Evolutionary conservation across 2,797 vertebrate species (phyloP), one percentile per base, ranked within the genome.

Genomic region (Ctenochaetus hawaiiensis): DNA sequence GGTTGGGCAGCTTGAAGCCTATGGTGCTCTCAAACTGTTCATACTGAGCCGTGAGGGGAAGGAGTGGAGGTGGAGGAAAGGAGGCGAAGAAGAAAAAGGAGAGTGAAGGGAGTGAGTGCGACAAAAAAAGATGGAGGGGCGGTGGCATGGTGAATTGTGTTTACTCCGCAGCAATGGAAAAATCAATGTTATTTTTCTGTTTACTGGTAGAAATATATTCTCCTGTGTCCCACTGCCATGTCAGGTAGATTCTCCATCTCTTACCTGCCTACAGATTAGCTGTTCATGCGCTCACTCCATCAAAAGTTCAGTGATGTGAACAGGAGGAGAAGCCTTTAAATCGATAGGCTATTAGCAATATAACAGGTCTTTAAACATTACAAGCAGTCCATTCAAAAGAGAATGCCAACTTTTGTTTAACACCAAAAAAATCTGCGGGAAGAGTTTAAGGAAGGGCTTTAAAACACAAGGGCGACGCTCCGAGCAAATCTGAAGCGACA

Each of bases 1-100:
- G 98, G 94, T 99, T 99, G 78, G 98, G 98, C 89, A 99, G 95
- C 93, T 99, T 99, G 95, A 99, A 99, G 93, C 98, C 98, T 89
- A 99, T 99, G 85, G 98, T 99, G 94, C 98, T 99, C 93, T 99
- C 98, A 94, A 96, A 96, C 92, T 96, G 95, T 92, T 96, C 95
- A 61, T 96, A 96, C 95, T 95, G 85, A 82, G 80, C 67, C 26
- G 87, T 91, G 91, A 78, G 74, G 78, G 85, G 54, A 76, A 77
- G 82, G 73, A 69, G 80, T 77, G 80, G 71, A 61, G 54, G 88
- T 45, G 61, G 56, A n/a, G 74, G 73, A 43, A 9, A 30, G 23
- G 26, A 4, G 49, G 82, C 74, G 65, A 80, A 77, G 58, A 70
- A 72, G 54, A 30, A 83, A 80, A 64, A 68, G 56, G 74, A 73